Base-by-base conservation (phyloP, 2,113 vertebrate species). In the Ammodramus savannarum region DNA sequence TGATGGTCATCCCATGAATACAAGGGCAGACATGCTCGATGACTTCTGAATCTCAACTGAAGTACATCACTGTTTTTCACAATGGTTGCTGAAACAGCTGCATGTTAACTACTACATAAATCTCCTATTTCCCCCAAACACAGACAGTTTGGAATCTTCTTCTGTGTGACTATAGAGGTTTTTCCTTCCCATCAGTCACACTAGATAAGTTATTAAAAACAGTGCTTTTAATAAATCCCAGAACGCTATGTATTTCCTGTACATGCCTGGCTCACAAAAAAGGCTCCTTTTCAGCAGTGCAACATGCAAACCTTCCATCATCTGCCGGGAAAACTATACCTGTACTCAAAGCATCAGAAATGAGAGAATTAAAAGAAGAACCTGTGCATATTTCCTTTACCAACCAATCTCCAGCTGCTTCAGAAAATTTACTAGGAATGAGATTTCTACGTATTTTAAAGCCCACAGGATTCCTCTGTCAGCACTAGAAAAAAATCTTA, bases 61-160 rank as follows among this genome's bases (percentile, higher is more conserved):
- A 91, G 55, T 91, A 77, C 75, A 93, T 91, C 77, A 80, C 67
- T 67, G 49, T 41, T 94, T 94, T 84, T 66, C 82, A 93, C 85
- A 74, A 77, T 32, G 44, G 43, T 27, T 94, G 82, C 72, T 90
- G 79, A 88, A 96, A 91, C 79, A 86, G 75, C 63, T 95, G 78
- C 65, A 49, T 21, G 39, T 67, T 83, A 95, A 90, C 63, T 92
- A 17, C 55, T 74, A 44, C 87, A 96, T 94, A 91, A 97, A 95
- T 90, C 92, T 95, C 66, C 31, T 34, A 11, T 90, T 95, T 88
- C 41, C 48, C 85, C 78, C 3, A 4, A 88, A 92, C 7, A 2
- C 75, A 93, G 95, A 93, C 91, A 90, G 81, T 87, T 91, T 95
- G 91, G 90, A 94, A 95, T 91, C 87, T 57, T 91, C 74, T 86